A percentile compares a stretch with the other conserved stretches of the same genome.
Conservation (phyloP, 1,140 invertebrate genomes). For the Drosophila carrolli region DNA sequence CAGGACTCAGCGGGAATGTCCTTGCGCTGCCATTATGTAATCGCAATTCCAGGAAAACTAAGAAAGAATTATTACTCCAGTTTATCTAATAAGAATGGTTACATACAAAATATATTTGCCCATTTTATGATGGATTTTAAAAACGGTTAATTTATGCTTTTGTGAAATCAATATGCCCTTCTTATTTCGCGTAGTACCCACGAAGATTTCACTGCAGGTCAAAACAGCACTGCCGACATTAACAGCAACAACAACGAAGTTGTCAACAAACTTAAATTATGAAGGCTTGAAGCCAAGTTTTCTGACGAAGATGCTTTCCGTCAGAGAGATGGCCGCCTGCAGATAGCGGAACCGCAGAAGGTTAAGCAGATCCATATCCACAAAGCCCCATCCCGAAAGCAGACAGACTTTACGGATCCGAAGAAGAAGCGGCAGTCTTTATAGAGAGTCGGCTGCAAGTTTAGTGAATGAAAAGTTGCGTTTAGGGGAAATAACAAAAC, state of each 20-base stretch:
- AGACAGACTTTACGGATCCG: background rate
- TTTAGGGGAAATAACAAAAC: conserved; percentile 55
- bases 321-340: conserved; percentile 52
- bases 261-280: conserved; percentile 81
- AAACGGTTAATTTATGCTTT: too few relatives aligned
- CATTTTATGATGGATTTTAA: too few relatives aligned
- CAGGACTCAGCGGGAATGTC: conserved; percentile 26
- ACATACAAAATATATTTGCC: too few relatives aligned
- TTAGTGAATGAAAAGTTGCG: conserved; percentile 72
- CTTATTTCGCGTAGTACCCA: conserved; percentile 11
- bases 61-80: conserved; percentile 13
- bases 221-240: conserved; percentile 20
- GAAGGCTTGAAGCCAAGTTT: conserved; percentile 67
- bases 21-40: conserved; percentile 14
- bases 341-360: conserved; percentile 55
- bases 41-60: conserved; percentile 17
- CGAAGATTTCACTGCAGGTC: conserved; percentile 41
- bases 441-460: conserved; percentile 32
- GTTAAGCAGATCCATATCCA: conserved; percentile 42
- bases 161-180: background rate
- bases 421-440: conserved; percentile 34
- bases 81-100: conserved; percentile 3
- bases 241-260: conserved; percentile 48
- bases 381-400: conserved; percentile 5
- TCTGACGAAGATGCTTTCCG: conserved; percentile 65